Evolutionary conservation across 2,113 vertebrate genomes (phyloP).

Genomic region (Cryptotis parvus): DNA sequence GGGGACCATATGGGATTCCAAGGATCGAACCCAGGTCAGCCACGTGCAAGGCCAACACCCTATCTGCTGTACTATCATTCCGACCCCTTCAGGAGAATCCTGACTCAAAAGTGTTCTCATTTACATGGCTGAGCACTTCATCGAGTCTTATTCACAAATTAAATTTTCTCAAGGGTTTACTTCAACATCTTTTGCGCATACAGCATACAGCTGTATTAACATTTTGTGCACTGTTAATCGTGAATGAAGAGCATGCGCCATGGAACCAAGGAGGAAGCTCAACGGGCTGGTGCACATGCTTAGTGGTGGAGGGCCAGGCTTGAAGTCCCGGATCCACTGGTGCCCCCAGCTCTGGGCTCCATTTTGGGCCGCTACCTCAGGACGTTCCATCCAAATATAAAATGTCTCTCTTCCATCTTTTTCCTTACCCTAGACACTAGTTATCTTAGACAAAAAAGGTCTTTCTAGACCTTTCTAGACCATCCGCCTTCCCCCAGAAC

Average conservation of each 20-base stretch:
- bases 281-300: background rate
- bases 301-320: background rate
- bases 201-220: too few relatives aligned
- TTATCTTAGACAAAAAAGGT: background rate
- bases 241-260: too few relatives aligned
- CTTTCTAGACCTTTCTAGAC: background rate
- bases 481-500: background rate
- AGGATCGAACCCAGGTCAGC: too few relatives aligned
- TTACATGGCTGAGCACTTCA: background rate
- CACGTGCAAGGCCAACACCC: too few relatives aligned
- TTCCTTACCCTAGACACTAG: background rate
- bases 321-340: too few relatives aligned
- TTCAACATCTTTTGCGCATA: too few relatives aligned
- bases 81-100: background rate
- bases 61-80: too few relatives aligned
- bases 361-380: background rate
- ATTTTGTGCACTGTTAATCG: too few relatives aligned
- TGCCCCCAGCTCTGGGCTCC: background rate
- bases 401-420: background rate
- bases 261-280: too few relatives aligned
- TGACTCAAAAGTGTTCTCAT: background rate
- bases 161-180: too few relatives aligned
- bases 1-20: too few relatives aligned
- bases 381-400: background rate
- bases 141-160: background rate